Evolutionary conservation across 2,797 vertebrate genomes (phyloP), one percentile per base, ranked within the genome.

Genomic region (Lepilemur ruficaudatus): DNA sequence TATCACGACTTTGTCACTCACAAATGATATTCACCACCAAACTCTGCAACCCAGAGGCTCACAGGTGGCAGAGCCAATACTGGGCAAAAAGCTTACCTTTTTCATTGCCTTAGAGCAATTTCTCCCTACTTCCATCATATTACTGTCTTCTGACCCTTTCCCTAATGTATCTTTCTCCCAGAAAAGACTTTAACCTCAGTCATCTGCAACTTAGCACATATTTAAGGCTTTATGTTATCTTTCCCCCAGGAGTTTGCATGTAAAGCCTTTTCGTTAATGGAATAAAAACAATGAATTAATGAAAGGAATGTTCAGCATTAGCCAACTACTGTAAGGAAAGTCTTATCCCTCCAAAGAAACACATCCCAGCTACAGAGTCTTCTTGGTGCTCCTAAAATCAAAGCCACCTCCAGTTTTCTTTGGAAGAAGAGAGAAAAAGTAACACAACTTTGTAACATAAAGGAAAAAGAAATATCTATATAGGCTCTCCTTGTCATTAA

Each of bases 251-350:
- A 52, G 38, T 91, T 76, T 91, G 57, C 22, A 25, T 79, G 78
- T 94, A 67, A 63, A 95, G 52, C 4, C n/a, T 85, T 93, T 92
- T 81, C 73, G 93, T 93, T 82, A 82, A 73, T 61, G 61, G 48
- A 79, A 86, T 63, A 95, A 83, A 96, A 70, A 72, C 10, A 84
- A 17, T 48, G 18, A 32, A 59, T 65, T 69, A 65, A 7, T 59
- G 41, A 89, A 90, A 84, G n/a, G 52, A 92, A 85, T 89, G 91
- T 88, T 91, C 20, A 67, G 38, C 79, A 72, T 65, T 57, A 78
- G 32, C 46, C 67, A 89, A 6, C 8, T 12, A 67, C 55, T 83
- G 11, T 76, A 87, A 72, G 30, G 41, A 83, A 93, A 88, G 46
- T 48, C 23, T 87, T 15, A 22, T 61, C 2, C 3, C 41, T 32